These are phyloP conservation scores for Numenius arquata DNA, from an alignment of 2,113 vertebrate genomes.

Conservation along the genomic window DNA sequence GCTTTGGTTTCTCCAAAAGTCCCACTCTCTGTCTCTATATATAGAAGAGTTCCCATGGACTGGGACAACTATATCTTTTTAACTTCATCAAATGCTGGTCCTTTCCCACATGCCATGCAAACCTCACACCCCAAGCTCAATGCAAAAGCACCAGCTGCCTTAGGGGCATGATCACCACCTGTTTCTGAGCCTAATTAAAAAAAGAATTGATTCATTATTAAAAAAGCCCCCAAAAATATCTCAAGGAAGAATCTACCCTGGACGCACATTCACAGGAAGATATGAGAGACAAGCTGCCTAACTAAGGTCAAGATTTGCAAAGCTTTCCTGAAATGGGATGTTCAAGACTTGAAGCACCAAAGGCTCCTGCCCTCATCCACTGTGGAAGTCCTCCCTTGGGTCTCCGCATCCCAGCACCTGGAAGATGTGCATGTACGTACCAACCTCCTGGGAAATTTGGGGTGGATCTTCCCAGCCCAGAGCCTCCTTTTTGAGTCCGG, in stretches of 20 bases:
- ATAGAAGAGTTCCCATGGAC: not conserved
- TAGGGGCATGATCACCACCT: not conserved
- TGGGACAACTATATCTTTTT: not conserved
- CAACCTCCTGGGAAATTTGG: not conserved
- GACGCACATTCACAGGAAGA: not conserved
- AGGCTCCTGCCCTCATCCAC: not conserved
- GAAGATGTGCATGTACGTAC: fast-evolving
- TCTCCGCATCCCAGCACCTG: not conserved
- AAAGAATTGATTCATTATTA: not conserved
- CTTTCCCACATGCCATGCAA: not conserved
- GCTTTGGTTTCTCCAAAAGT: not conserved
- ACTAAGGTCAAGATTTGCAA: not conserved
- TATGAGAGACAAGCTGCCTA: not conserved
- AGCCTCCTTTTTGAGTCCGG: no score
- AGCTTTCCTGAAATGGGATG: not conserved
- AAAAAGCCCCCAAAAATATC: not conserved
- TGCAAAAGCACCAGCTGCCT: not conserved
- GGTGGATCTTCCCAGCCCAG: not conserved
- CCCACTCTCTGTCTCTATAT: not conserved
- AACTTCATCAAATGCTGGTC: not conserved
- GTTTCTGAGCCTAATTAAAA: not conserved
- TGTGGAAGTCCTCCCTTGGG: fast-evolving
- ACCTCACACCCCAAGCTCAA: not conserved
- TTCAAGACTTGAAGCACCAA: not conserved
- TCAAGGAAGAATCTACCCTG: not conserved